Evolutionary conservation across 2,888 invertebrate species (phyloP), one percentile per base, ranked within the genome.

Genomic region (Cyclophora punctaria): DNA sequence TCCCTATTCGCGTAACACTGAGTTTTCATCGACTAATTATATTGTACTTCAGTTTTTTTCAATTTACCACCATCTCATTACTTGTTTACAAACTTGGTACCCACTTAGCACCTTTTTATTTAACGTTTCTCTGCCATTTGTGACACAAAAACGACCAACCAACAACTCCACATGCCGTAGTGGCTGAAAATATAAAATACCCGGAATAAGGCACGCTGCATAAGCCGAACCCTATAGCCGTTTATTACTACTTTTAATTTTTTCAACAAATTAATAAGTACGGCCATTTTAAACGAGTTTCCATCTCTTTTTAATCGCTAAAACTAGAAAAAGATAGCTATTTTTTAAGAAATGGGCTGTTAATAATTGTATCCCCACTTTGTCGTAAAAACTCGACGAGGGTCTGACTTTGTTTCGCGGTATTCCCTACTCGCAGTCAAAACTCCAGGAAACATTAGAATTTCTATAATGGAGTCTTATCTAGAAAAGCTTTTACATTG

Each of bases 381-480:
- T 55, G 54, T 4, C 5, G 34, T 40, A 35, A 48, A 50, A 63
- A 66, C 65, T 66, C 50, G 45, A 33, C 47, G 41, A 37, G 52
- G 53, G 55, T 55, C 53, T 52, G 52, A 50, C 52, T 47, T 3
- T 57, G 63, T 55, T 71, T 71, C 70, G 65, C 60, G 48, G 70
- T 68, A 71, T 44, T 59, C 45, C 48, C 55, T 54, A 51, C 52
- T 61, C 60, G 55, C 53, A 33, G 46, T 45, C 51, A 48, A 41
- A 51, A 52, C 50, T 67, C 72, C 56, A 56, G 59, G 71, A 71
- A 71, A 34, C 53, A 62, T 65, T 65, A 63, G 49, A 58, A 64
- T 63, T 56, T 62, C 55, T 55, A 66, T 58, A 63, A 35, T 43
- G 44, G 6, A 6, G 35, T 20, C 20, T 20, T 20, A 2, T 20